Evolutionary conservation across 2,888 invertebrate genomes (phyloP).

Genomic region (Agrochola circellaris): DNA sequence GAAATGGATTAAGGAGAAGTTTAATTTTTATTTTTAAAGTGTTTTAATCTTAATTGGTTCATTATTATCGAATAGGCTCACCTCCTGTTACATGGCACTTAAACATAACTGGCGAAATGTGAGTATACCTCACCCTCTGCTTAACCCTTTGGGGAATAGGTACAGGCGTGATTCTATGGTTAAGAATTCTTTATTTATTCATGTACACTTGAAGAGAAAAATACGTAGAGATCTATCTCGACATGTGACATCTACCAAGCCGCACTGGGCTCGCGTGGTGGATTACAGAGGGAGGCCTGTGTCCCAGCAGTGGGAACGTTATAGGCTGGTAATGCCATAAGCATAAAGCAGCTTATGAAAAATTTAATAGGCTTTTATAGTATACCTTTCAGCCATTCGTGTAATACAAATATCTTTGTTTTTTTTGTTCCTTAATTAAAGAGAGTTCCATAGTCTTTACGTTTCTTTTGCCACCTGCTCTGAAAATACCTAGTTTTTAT

Average conservation of each 20-base stretch:
- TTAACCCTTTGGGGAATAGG: too few species aligned
- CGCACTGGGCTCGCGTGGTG: too few species aligned
- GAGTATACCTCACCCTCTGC: too few species aligned
- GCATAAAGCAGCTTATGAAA: too few species aligned
- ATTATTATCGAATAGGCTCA: too few species aligned
- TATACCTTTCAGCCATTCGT: not conserved
- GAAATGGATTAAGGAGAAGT: constrained; percentile 14
- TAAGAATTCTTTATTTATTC: not conserved
- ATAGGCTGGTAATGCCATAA: too few species aligned
- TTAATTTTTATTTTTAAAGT: constrained; percentile 16
- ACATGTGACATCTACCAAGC: not conserved
- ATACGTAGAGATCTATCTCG: too few species aligned
- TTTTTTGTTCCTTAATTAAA: not conserved
- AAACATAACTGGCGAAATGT: too few species aligned
- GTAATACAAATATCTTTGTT: not conserved
- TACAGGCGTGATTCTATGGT: too few species aligned
- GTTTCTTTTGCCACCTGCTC: not conserved
- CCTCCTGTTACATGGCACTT: too few species aligned
- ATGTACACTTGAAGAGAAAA: not conserved
- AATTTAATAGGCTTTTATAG: not conserved
- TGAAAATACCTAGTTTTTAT: not conserved
- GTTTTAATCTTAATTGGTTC: not conserved
- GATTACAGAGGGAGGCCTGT: too few species aligned
- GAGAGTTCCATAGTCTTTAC: not conserved
- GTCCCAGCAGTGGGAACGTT: too few species aligned